Evolutionary conservation across 2,113 vertebrate genomes (phyloP).

Genomic region (Onychorhynchus coronatus): DNA sequence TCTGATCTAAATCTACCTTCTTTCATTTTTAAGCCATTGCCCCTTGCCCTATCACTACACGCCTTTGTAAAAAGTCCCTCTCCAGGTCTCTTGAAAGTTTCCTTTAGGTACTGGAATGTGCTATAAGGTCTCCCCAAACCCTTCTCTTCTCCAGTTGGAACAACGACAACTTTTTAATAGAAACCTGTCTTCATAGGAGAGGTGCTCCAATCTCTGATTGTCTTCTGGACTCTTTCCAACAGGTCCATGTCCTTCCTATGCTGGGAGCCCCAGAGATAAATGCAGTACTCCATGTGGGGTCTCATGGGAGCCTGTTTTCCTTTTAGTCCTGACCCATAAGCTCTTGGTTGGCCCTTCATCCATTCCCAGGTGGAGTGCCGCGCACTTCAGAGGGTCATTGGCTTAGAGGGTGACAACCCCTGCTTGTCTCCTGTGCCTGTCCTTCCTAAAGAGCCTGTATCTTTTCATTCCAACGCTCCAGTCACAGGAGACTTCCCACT

Average conservation of each 20-base stretch:
- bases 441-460: too few species aligned
- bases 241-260: too few species aligned
- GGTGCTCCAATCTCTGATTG: neutral
- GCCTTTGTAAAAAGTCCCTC: neutral
- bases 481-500: neutral
- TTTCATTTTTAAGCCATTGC: neutral
- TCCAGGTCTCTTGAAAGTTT: neutral
- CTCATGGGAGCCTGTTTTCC: too few species aligned
- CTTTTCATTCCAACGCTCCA: too few species aligned
- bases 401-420: neutral
- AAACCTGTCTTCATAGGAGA: neutral
- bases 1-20: neutral
- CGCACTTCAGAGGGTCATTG: neutral
- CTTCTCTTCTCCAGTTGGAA: neutral
- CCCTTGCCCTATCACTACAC: neutral
- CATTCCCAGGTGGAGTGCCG: neutral
- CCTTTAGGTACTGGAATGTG: neutral
- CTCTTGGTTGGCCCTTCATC: accelerated
- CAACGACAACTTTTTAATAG: neutral
- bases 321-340: neutral
- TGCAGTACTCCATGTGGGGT: neutral
- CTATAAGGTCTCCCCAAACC: neutral
- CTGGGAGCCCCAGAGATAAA: neutral
- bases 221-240: neutral
- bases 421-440: accelerated